Base-by-base conservation (phyloP, 2,113 vertebrate species). In the Trematomus loennbergii region DNA sequence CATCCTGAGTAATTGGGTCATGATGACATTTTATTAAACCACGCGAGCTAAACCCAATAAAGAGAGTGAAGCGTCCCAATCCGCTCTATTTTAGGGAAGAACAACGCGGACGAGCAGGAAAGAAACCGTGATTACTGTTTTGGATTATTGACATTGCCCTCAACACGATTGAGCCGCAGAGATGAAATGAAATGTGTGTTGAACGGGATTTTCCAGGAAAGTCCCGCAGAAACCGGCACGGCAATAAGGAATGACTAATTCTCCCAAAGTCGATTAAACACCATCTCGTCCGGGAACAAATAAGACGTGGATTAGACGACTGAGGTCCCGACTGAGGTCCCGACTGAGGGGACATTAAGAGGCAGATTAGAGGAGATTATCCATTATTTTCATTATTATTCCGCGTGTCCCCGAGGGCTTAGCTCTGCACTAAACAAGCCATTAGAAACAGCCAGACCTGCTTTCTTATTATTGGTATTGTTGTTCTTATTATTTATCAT, bases 191-290 rank as follows among this genome's bases (percentile, higher is more conserved):
- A 95, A 94, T 93, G 89, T 88, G 73, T 91, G 83, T 90, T 93
- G 86, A 89, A 94, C 76, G 0, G 87, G 93, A 93, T 95, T 96
- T 95, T 94, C 93, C 90, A 73, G 88, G 95, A 96, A 93, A 94
- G 92, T 93, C 78, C 89, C 81, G 81, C 85, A 93, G 92, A 90
- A 93, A 90, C 84, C 81, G 85, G 87, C 85, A 85, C 20, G 52
- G 86, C 91, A 91, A 92, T 95, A 93, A 96, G 90, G 88, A 94
- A 95, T 91, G 88, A 94, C 93, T 95, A 94, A 95, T 96, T 96
- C 94, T 94, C 75, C 72, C 80, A 91, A 92, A 96, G 92, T 93
- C 90, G 90, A 93, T 93, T 95, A 96, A 93, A 92, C 93, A 89
- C 83, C 86, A 73, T 0, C 90, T 91, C 83, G 86, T 90, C 84